These are phyloP conservation scores for Caenorhabditis sp. DNA, from an alignment of 2,888 invertebrate species.

Conservation along the genomic window DNA sequence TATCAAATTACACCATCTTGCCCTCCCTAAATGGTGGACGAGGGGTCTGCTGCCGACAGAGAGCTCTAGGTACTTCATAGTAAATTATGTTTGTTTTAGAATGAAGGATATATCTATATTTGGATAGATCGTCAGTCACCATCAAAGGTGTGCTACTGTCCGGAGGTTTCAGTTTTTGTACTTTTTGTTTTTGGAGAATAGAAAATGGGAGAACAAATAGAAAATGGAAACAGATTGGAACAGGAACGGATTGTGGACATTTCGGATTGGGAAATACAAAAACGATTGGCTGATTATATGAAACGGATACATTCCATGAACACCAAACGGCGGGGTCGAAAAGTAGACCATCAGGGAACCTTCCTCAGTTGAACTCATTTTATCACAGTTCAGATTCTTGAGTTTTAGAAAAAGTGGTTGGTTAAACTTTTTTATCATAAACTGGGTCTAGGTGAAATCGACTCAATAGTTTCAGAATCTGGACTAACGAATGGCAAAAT, in stretches of 20 bases:
- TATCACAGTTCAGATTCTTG: too few species aligned
- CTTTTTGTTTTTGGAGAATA: slow-evolving; percentile 3
- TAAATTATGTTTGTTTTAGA: slow-evolving; percentile 60
- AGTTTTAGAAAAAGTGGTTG: too few species aligned
- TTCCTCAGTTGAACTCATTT: too few species aligned
- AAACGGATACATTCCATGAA: too few species aligned
- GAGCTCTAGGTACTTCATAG: slow-evolving; percentile 57
- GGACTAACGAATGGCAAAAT: too few species aligned
- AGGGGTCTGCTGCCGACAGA: slow-evolving; percentile 30
- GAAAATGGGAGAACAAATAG: slow-evolving; percentile 17
- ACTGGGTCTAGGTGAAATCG: too few species aligned
- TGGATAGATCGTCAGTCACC: slow-evolving; percentile 58
- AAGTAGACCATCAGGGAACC: too few species aligned
- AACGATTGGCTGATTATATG: slow-evolving; percentile 2
- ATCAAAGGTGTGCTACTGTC: slow-evolving; percentile 36
- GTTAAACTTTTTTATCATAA: too few species aligned
- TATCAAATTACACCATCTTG: slow-evolving; percentile 46
- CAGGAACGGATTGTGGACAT: slow-evolving; percentile 25
- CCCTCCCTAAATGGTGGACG: slow-evolving; percentile 35
- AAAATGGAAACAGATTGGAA: slow-evolving; percentile 6
- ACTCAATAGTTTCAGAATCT: too few species aligned
- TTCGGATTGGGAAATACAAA: slow-evolving; percentile 16
- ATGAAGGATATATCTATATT: slow-evolving; percentile 36
- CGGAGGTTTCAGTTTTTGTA: slow-evolving; percentile 10
- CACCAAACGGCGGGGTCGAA: too few species aligned